Percentiles rank a stretch among this genome's conserved stretches.
Evolutionary conservation across 2,113 vertebrate genomes (phyloP).

Genomic region (Cololabis saira): DNA sequence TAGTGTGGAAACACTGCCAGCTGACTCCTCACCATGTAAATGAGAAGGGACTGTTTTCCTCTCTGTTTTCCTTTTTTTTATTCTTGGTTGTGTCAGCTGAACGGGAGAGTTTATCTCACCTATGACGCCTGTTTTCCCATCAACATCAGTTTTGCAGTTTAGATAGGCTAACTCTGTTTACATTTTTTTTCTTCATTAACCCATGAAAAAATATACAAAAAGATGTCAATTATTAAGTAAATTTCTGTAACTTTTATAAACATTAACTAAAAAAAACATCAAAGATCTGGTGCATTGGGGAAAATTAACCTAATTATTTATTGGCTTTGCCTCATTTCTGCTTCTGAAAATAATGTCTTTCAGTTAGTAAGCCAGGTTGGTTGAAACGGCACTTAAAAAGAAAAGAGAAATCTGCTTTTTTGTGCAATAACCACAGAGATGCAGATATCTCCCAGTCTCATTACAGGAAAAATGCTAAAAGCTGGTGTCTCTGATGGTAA

Average conservation of each 20-base stretch:
- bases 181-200: not conserved
- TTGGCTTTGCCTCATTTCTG: constrained; percentile 6
- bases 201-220: not conserved
- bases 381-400: not conserved
- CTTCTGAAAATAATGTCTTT: not conserved
- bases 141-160: not conserved
- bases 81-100: too few relatives aligned
- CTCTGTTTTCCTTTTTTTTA: not conserved
- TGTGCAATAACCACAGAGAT: too few relatives aligned
- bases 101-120: not conserved
- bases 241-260: not conserved
- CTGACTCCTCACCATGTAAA: constrained; percentile 63
- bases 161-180: not conserved
- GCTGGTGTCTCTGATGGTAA: too few relatives aligned
- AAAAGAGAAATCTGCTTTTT: too few relatives aligned
- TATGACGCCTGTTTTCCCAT: too few relatives aligned
- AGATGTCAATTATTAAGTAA: not conserved
- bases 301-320: constrained; percentile 9
- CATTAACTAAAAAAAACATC: not conserved
- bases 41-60: constrained; percentile 44
- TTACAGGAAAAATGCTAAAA: too few relatives aligned
- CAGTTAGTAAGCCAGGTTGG: not conserved
- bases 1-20: constrained; percentile 70
- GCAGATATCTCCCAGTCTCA: too few relatives aligned
- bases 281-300: not conserved